Base-by-base conservation (phyloP, 2,797 vertebrate genomes). In the Myripristis jacobus region DNA sequence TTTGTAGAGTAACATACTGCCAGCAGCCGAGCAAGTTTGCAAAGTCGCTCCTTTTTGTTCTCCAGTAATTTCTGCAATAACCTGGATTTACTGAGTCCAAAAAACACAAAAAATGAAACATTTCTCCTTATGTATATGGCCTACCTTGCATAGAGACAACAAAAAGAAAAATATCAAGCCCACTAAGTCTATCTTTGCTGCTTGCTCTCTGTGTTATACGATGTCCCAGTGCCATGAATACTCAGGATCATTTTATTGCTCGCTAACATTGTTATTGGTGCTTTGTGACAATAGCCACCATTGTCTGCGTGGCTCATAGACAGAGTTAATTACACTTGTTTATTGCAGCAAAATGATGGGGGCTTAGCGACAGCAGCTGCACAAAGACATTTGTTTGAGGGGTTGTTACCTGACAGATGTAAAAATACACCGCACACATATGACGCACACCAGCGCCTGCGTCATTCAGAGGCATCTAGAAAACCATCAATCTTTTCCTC, bases 261-360 rank as follows among this genome's bases (percentile, higher is more conserved):
- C n/a, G 38, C 84, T 70, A 70, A 54, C 75, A 76, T 62, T 67
- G 71, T 87, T 75, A 84, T 77, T 81, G 83, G 75, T 65, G 72
- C 79, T 82, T 84, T 75, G 46, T 52, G 47, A 80, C 86, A 89
- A 63, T 29, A 66, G 74, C 51, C 43, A 15, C 27, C 21, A 87
- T 92, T 93, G 92, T 92, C 83, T 71, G 84, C 1, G 10, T 69
- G 82, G 92, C 92, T 93, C 90, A 91, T 85, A 87, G 87, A 93
- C 92, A 93, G 92, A 81, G 38, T 88, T 88, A 87, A 92, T 92
- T 88, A 72, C 48, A 47, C 85, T 80, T 62, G 70, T 78, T 88
- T 81, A 84, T 68, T 90, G 84, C 78, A 80, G 75, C 78, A 80
- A 87, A 72, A 75, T 36, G 75, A 84, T 62, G 66, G 79, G 80